Conservation (phyloP, 2,113 vertebrate species). For the Noctilio leporinus region DNA sequence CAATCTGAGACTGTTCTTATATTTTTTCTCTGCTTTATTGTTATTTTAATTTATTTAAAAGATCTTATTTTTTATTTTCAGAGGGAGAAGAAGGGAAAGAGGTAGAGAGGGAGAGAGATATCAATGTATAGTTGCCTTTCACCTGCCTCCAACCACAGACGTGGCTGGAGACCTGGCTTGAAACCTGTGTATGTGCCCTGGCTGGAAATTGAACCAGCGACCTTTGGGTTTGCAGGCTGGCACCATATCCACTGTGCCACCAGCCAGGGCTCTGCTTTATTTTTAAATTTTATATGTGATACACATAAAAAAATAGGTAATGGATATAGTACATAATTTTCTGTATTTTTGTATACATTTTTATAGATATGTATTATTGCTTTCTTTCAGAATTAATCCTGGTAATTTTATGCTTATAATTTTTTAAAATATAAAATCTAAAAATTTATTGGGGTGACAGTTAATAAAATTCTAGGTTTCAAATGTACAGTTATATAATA, state of each 20-base stretch:
- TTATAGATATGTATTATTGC: no score
- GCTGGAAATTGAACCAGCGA: no score
- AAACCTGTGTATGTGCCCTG: no score
- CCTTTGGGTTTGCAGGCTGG: no score
- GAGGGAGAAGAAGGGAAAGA: no score
- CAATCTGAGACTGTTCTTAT: background rate
- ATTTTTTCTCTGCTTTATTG: background rate
- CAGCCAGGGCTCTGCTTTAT: background rate
- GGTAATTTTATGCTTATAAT: background rate
- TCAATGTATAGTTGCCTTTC: no score
- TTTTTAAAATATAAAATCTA: background rate
- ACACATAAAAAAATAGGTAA: background rate
- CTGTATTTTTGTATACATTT: background rate
- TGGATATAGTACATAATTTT: background rate
- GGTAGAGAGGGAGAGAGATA: no score
- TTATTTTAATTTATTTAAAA: no score
- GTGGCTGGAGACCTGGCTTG: no score
- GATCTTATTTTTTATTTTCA: no score
- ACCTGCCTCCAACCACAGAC: no score
- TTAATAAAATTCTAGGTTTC: background rate
- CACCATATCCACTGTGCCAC: no score
- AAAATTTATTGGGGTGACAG: background rate
- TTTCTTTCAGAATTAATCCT: background rate
- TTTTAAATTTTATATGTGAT: background rate
- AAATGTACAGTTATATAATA: background rate